These are phyloP conservation scores for Haliclystus octoradiatus DNA, from an alignment of 30 jellyfish, hydroid and myxozoan genomes.

Conservation along the genomic window DNA sequence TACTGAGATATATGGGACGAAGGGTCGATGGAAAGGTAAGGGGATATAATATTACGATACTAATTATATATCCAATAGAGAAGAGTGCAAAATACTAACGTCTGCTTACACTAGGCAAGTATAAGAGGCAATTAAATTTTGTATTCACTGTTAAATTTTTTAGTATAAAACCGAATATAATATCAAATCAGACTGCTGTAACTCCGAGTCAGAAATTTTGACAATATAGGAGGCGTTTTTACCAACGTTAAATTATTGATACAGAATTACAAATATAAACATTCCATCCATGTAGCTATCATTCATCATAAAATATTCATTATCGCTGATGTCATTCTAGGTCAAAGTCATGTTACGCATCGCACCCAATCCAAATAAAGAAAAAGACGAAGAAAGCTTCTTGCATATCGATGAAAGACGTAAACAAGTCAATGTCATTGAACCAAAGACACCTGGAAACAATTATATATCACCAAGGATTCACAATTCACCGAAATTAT, in stretches of 20 bases:
- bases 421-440: constrained; percentile 66
- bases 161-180: too few species aligned
- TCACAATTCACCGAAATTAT: constrained; percentile 59
- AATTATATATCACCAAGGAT: constrained; percentile 18
- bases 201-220: too few species aligned
- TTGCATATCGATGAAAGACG: constrained; percentile 71
- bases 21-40: constrained; percentile 96
- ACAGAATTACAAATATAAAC: too few species aligned
- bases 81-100: too few species aligned
- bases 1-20: constrained; percentile 87
- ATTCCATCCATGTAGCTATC: neutral
- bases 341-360: constrained; percentile 83
- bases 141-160: too few species aligned
- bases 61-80: too few species aligned
- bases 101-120: too few species aligned
- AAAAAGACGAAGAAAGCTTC: constrained; percentile 37
- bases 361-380: constrained; percentile 55
- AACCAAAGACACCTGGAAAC: constrained; percentile 45
- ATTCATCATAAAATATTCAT: neutral
- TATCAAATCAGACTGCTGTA: too few species aligned
- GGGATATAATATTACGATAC: too few species aligned
- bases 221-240: too few species aligned
- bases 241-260: too few species aligned
- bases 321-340: constrained; percentile 9
- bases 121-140: too few species aligned